Evolutionary conservation across 2,888 invertebrate species (phyloP).

Genomic region (Watsonalla binaria): DNA sequence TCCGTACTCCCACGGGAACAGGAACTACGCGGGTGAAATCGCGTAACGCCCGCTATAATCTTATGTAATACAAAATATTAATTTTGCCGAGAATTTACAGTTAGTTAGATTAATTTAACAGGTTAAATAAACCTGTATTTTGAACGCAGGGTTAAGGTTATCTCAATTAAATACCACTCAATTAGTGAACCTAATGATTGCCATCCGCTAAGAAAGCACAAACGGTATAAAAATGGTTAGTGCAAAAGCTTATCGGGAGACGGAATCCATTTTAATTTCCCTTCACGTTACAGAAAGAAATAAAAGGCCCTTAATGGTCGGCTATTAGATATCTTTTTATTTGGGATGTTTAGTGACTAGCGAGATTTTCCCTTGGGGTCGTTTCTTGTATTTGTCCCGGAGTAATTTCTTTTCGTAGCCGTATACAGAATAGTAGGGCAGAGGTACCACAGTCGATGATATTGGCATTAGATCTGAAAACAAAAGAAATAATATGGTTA

Average conservation of each 20-base stretch:
- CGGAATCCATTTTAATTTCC: constrained; percentile 1
- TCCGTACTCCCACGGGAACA: too few relatives aligned
- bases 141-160: too few relatives aligned
- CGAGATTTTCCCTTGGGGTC: constrained; percentile 58
- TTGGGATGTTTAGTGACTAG: constrained; percentile 62
- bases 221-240: background rate
- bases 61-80: too few relatives aligned
- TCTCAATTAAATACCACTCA: too few relatives aligned
- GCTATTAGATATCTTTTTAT: constrained; percentile 37
- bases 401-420: constrained; percentile 64
- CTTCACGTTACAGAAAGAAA: constrained; percentile 1
- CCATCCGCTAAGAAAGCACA: background rate
- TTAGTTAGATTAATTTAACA: too few relatives aligned
- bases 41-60: too few relatives aligned
- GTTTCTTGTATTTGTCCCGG: constrained; percentile 58
- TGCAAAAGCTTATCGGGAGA: background rate
- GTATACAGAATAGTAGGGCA: constrained; percentile 64
- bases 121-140: too few relatives aligned
- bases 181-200: background rate
- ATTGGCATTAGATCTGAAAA: constrained; percentile 66
- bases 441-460: constrained; percentile 67
- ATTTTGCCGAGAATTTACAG: too few relatives aligned
- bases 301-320: constrained; percentile 10
- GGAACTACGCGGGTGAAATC: too few relatives aligned
- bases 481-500: constrained; percentile 5